A percentile compares a stretch with the other conserved stretches of the same genome.
phyloP scores from a whole-genome alignment of 2,113 vertebrate genomes.

The Balaeniceps rex region DNA sequence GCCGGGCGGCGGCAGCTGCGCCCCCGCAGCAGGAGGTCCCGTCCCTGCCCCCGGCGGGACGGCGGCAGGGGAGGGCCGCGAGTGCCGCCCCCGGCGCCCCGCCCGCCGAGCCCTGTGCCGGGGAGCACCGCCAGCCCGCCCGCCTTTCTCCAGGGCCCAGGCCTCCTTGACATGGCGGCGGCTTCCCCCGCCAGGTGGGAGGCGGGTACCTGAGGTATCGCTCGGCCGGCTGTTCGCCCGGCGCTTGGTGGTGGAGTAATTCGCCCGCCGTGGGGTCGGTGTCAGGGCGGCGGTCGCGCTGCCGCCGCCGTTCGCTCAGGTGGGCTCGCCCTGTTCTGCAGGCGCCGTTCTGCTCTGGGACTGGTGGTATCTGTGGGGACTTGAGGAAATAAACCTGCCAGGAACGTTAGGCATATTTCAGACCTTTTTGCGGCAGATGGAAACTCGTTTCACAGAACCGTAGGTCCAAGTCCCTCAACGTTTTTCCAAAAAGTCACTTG shows the following conservation, averaged over 20 bases:
- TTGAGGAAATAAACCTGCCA: background rate
- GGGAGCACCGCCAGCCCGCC: too few species aligned
- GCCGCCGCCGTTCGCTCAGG: background rate
- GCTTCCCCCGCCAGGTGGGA: rapidly evolving
- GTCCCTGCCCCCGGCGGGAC: too few species aligned
- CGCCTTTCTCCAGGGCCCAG: too few species aligned
- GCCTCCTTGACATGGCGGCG: background rate
- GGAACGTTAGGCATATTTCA: rapidly evolving
- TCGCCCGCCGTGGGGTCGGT: too few species aligned
- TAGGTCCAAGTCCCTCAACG: background rate
- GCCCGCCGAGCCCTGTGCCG: background rate
- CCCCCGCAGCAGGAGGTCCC: too few species aligned
- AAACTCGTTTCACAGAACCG: background rate
- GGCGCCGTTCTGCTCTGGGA: rapidly evolving
- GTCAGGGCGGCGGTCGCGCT: background rate
- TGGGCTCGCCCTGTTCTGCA: background rate
- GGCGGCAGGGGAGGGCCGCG: background rate
- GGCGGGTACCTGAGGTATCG: rapidly evolving
- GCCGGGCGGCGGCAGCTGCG: background rate
- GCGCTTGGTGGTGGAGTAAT: background rate
- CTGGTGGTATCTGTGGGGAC: rapidly evolving
- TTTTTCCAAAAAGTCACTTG: background rate
- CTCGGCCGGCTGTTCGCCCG: too few species aligned
- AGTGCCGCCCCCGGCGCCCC: background rate
- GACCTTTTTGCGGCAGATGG: background rate